phyloP scores from a whole-genome alignment of 2,888 invertebrate species.

The Luffia ferchaultella region DNA sequence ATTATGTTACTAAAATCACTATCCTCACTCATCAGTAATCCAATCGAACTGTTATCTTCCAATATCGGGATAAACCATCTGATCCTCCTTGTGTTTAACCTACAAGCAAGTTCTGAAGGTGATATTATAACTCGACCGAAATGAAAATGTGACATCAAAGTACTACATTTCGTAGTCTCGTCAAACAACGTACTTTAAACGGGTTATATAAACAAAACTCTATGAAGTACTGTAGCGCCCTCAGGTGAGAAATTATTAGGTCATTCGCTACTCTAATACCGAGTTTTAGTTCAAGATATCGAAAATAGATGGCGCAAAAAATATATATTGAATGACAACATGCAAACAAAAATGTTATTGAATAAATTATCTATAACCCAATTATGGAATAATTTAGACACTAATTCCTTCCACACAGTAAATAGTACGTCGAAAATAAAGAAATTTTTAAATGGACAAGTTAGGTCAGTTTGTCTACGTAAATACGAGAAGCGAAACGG shows the following conservation, averaged over 20 bases:
- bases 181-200: conserved; percentile 30
- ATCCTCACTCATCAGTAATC: no score
- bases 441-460: no score
- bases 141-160: conserved; percentile 15
- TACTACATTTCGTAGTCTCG: no score
- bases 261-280: no score
- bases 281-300: not conserved
- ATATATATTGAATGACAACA: not conserved
- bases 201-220: conserved; percentile 28
- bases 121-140: conserved; percentile 50
- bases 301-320: not conserved
- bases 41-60: no score
- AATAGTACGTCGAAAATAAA: no score
- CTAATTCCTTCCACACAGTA: no score
- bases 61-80: not conserved
- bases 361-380: no score
- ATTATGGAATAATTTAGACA: no score
- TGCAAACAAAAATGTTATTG: conserved; percentile 2
- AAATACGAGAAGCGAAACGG: no score
- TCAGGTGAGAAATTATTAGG: conserved; percentile 34
- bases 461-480: no score
- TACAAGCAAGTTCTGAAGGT: conserved; percentile 65
- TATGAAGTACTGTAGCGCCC: conserved; percentile 34
- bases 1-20: no score
- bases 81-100: conserved; percentile 47